Evolutionary conservation across 2,888 invertebrate species (phyloP).

Genomic region (Ramazzottius varieornatus): DNA sequence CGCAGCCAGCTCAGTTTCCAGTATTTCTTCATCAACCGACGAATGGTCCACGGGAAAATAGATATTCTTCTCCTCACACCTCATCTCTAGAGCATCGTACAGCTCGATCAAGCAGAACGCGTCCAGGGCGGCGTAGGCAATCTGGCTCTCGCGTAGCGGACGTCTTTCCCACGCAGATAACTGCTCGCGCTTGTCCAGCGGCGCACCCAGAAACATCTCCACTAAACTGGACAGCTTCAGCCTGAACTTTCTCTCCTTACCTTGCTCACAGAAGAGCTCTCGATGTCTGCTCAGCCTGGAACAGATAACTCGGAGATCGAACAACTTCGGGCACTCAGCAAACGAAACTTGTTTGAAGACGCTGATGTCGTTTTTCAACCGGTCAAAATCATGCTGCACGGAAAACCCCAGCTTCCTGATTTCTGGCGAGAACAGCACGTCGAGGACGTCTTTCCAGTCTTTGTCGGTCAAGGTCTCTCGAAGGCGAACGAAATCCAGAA

Average conservation of each 20-base stretch:
- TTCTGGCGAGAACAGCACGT: not conserved
- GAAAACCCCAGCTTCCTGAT: not conserved
- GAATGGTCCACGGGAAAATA: not conserved
- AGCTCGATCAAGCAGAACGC: not conserved
- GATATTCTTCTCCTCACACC: not conserved
- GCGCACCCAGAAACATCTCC: conserved; percentile 31
- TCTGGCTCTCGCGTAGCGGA: conserved; percentile 47
- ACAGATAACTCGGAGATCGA: not conserved
- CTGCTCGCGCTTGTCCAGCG: conserved; percentile 60
- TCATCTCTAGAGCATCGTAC: not conserved
- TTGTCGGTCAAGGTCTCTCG: not conserved
- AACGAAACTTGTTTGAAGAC: not conserved
- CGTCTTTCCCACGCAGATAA: conserved; percentile 70
- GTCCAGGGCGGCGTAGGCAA: conserved; percentile 37
- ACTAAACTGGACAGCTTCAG: not conserved
- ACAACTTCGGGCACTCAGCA: not conserved
- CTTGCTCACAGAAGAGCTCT: too few relatives aligned
- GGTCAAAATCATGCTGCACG: not conserved
- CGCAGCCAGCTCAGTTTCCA: not conserved
- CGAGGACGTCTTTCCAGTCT: not conserved
- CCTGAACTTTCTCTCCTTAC: not conserved
- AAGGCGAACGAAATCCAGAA: not conserved
- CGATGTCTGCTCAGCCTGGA: not conserved
- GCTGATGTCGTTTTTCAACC: not conserved
- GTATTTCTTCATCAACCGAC: not conserved